A percentile compares a stretch with the other conserved stretches of the same genome.
Evolutionary conservation across 2,888 invertebrate genomes (phyloP).

Genomic region (Tiliacea aurago): DNA sequence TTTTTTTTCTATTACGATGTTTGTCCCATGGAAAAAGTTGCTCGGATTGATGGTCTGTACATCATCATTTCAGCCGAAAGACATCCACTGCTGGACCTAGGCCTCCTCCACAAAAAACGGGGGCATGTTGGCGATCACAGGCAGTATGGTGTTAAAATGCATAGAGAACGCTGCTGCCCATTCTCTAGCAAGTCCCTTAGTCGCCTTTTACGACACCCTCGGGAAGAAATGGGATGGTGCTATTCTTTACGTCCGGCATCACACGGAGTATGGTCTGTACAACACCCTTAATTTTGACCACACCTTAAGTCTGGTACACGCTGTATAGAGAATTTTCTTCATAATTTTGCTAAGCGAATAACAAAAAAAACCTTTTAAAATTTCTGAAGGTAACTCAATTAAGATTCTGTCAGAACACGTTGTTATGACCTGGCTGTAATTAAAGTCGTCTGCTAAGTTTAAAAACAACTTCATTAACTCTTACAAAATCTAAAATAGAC

Average conservation of each 20-base stretch:
- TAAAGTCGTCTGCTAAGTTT: constrained; percentile 62
- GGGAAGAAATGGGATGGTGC: too few relatives aligned
- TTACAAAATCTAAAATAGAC: constrained; percentile 42
- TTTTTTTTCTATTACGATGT: not conserved
- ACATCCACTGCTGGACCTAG: too few relatives aligned
- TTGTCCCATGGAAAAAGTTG: not conserved
- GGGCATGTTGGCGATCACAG: too few relatives aligned
- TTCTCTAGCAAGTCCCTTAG: too few relatives aligned
- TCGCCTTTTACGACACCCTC: too few relatives aligned
- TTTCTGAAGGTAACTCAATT: constrained; percentile 52
- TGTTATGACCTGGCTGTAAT: constrained; percentile 58
- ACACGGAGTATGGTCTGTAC: too few relatives aligned
- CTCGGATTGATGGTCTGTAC: not conserved
- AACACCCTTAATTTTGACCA: not conserved
- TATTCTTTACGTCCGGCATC: too few relatives aligned
- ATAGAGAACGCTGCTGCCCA: too few relatives aligned
- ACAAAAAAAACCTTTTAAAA: constrained; percentile 16
- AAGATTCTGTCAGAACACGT: constrained; percentile 59
- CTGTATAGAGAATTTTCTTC: not conserved
- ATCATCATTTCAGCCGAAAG: too few relatives aligned
- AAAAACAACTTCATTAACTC: constrained; percentile 60
- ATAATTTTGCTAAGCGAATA: constrained; percentile 11
- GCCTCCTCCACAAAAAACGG: too few relatives aligned
- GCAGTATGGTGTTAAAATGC: too few relatives aligned
- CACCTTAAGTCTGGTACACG: not conserved